Conservation (phyloP, 2,113 vertebrate species). For the Hippolais icterina region DNA sequence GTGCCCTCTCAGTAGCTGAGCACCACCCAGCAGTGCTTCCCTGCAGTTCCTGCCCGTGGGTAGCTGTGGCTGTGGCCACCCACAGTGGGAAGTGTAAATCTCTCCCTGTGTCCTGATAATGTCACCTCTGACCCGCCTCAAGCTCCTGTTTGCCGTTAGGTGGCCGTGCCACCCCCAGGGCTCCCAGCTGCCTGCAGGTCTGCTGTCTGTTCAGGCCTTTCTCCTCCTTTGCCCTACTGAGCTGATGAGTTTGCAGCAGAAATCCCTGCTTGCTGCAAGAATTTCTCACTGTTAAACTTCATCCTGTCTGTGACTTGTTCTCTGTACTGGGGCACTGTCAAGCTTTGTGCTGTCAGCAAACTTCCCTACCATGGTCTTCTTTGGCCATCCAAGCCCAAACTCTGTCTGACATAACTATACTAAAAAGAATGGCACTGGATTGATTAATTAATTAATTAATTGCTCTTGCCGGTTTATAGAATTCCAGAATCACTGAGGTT, state of each 20-base stretch:
- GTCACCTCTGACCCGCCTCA: background rate
- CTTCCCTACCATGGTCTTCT: background rate
- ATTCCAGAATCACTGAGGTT: rapidly evolving
- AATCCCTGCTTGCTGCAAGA: background rate
- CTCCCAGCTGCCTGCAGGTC: background rate
- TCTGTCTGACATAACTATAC: background rate
- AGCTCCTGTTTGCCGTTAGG: rapidly evolving
- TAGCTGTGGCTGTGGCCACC: background rate
- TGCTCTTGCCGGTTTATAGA: background rate
- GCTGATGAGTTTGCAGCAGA: background rate
- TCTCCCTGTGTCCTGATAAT: background rate
- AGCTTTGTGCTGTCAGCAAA: background rate
- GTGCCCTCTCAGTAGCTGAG: rapidly evolving
- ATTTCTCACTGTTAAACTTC: background rate
- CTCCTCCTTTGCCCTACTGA: background rate
- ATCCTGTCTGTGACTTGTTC: background rate
- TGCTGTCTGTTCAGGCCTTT: background rate
- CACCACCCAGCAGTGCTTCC: background rate
- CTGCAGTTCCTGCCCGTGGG: background rate
- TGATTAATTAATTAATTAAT: background rate
- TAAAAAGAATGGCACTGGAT: background rate
- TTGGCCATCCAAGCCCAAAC: background rate
- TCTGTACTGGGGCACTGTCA: background rate
- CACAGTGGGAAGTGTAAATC: background rate
- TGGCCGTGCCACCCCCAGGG: rapidly evolving